A percentile compares a stretch with the other conserved stretches of the same genome.
phyloP scores from a whole-genome alignment of 2,888 invertebrate species.

The Cephus sareptanus region DNA sequence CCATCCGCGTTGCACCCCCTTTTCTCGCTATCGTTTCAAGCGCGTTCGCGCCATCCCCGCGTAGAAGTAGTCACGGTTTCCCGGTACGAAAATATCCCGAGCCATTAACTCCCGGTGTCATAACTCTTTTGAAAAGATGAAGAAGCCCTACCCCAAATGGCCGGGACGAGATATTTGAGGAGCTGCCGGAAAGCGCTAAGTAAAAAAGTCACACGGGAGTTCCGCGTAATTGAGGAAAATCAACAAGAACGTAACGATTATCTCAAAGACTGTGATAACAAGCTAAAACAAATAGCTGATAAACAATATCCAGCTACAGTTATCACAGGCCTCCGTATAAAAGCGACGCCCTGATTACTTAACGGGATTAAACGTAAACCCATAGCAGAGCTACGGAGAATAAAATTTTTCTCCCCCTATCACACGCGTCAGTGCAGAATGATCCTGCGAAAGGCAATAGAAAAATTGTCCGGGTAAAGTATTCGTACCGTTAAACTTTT shows the following conservation, averaged over 20 bases:
- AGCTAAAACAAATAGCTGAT: neutral
- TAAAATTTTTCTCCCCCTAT: neutral
- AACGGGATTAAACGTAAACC: neutral
- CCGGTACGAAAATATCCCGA: conserved; percentile 4
- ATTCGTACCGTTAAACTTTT: neutral
- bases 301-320: neutral
- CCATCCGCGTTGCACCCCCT: neutral
- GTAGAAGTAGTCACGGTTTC: neutral
- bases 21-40: neutral
- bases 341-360: neutral
- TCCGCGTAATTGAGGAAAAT: neutral
- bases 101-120: conserved; percentile 8
- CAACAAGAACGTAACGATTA: neutral
- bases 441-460: neutral
- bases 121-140: conserved; percentile 17
- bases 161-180: conserved; percentile 12
- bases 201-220: neutral
- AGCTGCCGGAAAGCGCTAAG: conserved; percentile 7
- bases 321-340: neutral
- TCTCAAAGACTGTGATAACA: neutral
- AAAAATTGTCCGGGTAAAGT: neutral
- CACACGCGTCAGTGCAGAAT: neutral
- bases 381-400: neutral
- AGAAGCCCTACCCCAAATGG: conserved; percentile 13
- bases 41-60: neutral